Evolutionary conservation across 2,888 invertebrate species (phyloP), one percentile per base, ranked within the genome.

Genomic region (Pyralis farinalis): DNA sequence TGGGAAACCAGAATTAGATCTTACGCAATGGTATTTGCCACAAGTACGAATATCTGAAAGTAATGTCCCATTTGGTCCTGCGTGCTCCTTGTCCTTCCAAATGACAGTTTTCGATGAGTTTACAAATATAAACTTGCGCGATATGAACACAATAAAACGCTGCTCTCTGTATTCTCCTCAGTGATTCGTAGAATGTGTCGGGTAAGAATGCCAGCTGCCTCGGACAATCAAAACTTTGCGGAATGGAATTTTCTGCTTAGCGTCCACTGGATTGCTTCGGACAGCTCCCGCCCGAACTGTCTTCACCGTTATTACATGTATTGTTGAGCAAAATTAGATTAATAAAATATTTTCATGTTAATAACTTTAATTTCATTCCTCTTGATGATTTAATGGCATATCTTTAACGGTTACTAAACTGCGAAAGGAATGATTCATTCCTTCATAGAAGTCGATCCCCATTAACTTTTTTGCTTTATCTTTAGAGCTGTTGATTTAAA

Each of bases 211-310:
- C 81, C 87, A 83, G 77, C 85, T 88, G 89, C 80, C 78, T 71
- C 70, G 80, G 83, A 87, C 88, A 90, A 90, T 90, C 90, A 87
- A 89, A 90, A 89, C 88, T 90, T 90, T 79, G 70, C 71, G 66
- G 64, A 65, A 66, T 61, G 84, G 82, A 82, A 87, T 87, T 87
- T 88, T 86, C 86, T 86, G 84, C 76, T 86, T 73, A 80, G 71
- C 72, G 80, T 82, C 82, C 75, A 72, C 64, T 57, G 68, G 71
- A 76, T 75, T 82, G 79, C 39, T 28, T 9, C 7, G 30, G 37
- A 37, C 30, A 33, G 39, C 16, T 16, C 16, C 16, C 16, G 7
- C 10, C 33, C 9, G 33, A 16, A 16, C 33, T 16, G 33, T 33
- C 33, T 33, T 32, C 28, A 12, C 12, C 31, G 7, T 31, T 31